Evolutionary conservation across 2,113 vertebrate genomes (phyloP).

Genomic region (Dromaius novaehollandiae): DNA sequence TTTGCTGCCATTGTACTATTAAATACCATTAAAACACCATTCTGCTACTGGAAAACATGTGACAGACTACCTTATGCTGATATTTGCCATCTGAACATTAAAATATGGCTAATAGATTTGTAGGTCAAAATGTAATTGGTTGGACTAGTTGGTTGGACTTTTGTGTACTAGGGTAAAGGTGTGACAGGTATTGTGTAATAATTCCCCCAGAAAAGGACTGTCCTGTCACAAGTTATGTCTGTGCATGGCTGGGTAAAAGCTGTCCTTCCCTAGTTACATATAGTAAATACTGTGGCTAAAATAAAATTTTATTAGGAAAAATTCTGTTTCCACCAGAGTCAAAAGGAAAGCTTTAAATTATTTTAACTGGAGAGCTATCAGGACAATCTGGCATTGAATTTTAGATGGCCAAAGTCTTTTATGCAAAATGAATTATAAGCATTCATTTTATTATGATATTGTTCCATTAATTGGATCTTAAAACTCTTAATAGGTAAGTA

Average conservation of each 20-base stretch:
- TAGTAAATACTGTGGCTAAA: not conserved
- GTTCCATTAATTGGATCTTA: not conserved
- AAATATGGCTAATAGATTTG: not conserved
- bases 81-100: not conserved
- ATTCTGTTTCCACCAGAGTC: not conserved
- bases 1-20: not conserved
- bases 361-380: not conserved
- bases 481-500: not conserved
- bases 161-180: not conserved
- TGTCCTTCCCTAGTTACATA: not conserved
- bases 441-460: not conserved
- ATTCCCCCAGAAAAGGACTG: not conserved
- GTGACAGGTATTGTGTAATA: not conserved
- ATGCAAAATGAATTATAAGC: not conserved
- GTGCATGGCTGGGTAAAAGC: not conserved
- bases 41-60: not conserved
- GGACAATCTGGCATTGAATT: not conserved
- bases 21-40: not conserved
- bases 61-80: not conserved
- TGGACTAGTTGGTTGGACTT: not conserved
- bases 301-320: slow-evolving; percentile 4
- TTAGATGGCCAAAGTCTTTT: not conserved
- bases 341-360: not conserved
- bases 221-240: not conserved
- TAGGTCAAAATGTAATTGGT: not conserved